Evolutionary conservation across 2,888 invertebrate species (phyloP).

Genomic region (Catocala nupta): DNA sequence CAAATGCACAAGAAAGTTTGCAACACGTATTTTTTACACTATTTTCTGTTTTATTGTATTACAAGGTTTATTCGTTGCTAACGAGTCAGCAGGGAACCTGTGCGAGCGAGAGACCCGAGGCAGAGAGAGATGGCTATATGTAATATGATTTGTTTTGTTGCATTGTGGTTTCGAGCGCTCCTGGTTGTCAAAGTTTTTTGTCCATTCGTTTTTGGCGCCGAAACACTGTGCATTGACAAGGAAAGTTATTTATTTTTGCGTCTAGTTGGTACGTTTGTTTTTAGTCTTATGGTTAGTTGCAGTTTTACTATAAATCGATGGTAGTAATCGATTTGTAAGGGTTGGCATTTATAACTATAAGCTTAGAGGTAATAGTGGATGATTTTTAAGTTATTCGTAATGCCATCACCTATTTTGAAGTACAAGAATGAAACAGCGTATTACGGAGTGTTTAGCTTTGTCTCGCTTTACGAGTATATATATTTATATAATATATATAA

Average conservation of each 20-base stretch:
- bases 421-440: too few species aligned
- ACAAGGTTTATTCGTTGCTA: conserved; percentile 79
- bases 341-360: too few species aligned
- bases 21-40: conserved; percentile 75
- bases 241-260: conserved; percentile 22
- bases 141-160: conserved; percentile 72
- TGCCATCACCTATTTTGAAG: too few species aligned
- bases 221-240: conserved; percentile 49
- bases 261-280: background rate
- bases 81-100: conserved; percentile 80
- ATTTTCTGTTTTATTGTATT: conserved; percentile 83
- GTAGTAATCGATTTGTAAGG: too few species aligned
- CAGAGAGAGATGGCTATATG: conserved; percentile 56
- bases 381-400: too few species aligned
- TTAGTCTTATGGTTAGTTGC: background rate
- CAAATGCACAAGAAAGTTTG: conserved; percentile 38
- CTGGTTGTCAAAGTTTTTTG: conserved; percentile 61
- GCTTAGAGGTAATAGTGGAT: too few species aligned
- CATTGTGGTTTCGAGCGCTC: conserved; percentile 62
- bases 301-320: too few species aligned
- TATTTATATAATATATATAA: too few species aligned
- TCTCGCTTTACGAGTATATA: too few species aligned
- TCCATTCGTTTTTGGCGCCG: conserved; percentile 37
- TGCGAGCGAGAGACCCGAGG: conserved; percentile 56
- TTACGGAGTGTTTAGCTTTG: too few species aligned